phyloP scores from a whole-genome alignment of 2,797 vertebrate species.

The Morus bassanus region DNA sequence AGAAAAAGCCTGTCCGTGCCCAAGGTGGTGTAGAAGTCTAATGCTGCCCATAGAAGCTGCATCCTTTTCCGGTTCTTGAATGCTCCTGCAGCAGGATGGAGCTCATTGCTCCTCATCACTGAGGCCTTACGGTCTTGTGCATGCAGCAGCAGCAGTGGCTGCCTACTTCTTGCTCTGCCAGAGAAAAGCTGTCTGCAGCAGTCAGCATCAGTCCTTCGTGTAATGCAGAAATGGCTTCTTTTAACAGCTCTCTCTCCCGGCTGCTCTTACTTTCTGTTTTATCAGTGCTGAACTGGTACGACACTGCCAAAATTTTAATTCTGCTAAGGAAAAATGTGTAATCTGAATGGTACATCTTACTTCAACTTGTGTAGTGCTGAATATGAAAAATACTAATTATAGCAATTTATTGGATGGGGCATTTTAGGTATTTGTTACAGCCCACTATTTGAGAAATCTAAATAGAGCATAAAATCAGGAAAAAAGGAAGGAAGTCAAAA shows the following conservation, averaged over 20 bases:
- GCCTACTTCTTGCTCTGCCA: neutral
- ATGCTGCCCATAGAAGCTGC: neutral
- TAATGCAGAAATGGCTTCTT: neutral
- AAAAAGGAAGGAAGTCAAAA: neutral
- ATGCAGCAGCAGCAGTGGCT: neutral
- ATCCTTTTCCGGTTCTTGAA: neutral
- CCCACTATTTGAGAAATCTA: neutral
- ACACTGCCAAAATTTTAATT: neutral
- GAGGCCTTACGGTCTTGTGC: neutral
- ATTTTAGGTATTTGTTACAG: neutral
- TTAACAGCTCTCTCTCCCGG: neutral
- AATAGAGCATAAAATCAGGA: neutral
- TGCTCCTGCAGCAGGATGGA: neutral
- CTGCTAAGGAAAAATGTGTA: neutral
- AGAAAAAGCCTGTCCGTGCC: neutral
- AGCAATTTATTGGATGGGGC: neutral
- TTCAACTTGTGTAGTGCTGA: neutral
- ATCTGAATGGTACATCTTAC: neutral
- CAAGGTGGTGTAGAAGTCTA: fast-evolving
- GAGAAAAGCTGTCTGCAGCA: neutral
- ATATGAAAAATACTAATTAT: neutral
- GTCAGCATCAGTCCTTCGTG: neutral
- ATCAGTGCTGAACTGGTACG: neutral
- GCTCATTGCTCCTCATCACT: neutral
- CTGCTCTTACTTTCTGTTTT: neutral